Base-by-base conservation (phyloP, 2,113 vertebrate species). In the Eubucco bourcierii region DNA sequence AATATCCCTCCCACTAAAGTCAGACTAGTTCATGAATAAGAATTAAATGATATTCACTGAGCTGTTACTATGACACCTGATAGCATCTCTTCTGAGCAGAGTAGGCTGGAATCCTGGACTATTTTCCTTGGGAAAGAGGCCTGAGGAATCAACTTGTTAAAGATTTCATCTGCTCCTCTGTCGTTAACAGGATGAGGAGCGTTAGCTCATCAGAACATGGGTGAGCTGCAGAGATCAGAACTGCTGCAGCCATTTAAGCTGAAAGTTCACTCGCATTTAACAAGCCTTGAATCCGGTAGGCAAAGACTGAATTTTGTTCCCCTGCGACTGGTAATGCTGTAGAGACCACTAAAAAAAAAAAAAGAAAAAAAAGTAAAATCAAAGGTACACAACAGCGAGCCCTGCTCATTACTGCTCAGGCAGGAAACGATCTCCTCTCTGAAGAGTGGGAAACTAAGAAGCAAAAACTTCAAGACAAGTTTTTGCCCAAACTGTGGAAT, bases 41-140 rank as follows among this genome's bases (percentile, higher is more conserved):
- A 64, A 83, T 46, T 18, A 58, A 86, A 16, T 34, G 11, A 25
- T 33, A 12, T 10, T 83, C 87, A 10, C 41, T 19, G 56, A 85
- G 73, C 91, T 85, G 81, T 64, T 87, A 7, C 84, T 84, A 2
- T 33, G 82, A 80, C 76, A 89, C 61, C 89, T 83, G 89, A 20
- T 3, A 15, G 68, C 5, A 6, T 44, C 76, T 80, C 84, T 15
- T 28, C 7, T 56, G 79, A 56, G 93, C 79, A 84, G 84, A 0
- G 39, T 19, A 68, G 74, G 56, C 11, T 29, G 70, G 16, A 80
- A 67, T 47, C 33, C 58, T 70, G 34, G 3, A 21, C 46, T 39
- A 10, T 41, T 74, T 61, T 29, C 78, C 14, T 31, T 10, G 28
- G 72, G 46, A 63, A 59, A 28, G 59, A 58, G 44, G 21, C 81